Percentiles rank a stretch among this genome's conserved stretches.
phyloP scores from a whole-genome alignment of 2,888 invertebrate genomes.

The Perdita meconis region DNA sequence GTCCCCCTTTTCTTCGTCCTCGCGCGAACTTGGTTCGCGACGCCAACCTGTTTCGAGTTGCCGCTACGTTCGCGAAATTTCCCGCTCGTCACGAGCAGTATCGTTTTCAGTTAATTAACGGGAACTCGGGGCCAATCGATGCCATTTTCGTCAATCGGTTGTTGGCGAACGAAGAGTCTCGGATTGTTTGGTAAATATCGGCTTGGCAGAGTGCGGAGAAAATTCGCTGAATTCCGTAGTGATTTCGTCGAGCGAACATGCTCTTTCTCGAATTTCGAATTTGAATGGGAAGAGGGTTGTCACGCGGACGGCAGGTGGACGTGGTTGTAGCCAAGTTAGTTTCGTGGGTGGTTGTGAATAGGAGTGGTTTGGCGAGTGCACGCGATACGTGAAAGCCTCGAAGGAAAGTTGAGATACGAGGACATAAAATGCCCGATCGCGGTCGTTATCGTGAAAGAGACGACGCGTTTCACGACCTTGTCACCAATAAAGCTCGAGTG shows the following conservation, averaged over 20 bases:
- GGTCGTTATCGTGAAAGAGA: constrained; percentile 34
- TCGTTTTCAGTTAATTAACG: constrained; percentile 34
- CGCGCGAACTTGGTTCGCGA: constrained; percentile 19
- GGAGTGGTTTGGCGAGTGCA: constrained; percentile 23
- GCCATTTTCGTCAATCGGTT: constrained; percentile 9
- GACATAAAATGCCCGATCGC: constrained; percentile 10
- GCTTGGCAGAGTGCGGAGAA: neutral
- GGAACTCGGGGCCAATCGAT: constrained; percentile 21
- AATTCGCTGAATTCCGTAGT: neutral
- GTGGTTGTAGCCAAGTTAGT: neutral
- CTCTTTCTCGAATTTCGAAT: neutral
- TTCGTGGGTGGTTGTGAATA: constrained; percentile 8
- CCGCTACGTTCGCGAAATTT: constrained; percentile 51
- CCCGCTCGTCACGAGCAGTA: constrained; percentile 35
- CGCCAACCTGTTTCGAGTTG: constrained; percentile 54
- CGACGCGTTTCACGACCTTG: constrained; percentile 56
- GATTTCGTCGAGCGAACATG: constrained; percentile 1
- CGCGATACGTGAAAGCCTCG: constrained; percentile 26
- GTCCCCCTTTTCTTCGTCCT: constrained; percentile 1
- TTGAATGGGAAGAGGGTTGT: neutral
- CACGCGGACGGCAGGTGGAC: neutral
- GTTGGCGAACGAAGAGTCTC: neutral
- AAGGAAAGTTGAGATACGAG: neutral
- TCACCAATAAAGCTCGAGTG: constrained; percentile 52
- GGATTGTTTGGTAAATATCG: constrained; percentile 21